Percentiles rank a stretch among this genome's conserved stretches.
These are phyloP conservation scores for Drosophila antonietae DNA, from an alignment of 2,888 invertebrate genomes.

Conservation along the genomic window DNA sequence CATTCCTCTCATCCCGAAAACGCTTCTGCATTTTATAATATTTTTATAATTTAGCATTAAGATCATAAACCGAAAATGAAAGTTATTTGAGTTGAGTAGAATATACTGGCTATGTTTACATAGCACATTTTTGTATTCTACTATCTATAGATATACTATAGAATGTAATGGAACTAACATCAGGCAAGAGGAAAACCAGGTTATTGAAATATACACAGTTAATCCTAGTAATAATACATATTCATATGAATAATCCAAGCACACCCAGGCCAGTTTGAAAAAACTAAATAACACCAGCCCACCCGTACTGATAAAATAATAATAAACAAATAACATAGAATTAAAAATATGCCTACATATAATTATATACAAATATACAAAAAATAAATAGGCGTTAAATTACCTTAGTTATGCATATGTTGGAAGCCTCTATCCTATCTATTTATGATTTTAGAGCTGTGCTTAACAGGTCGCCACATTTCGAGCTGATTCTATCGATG, in stretches of 20 bases:
- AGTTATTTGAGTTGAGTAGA: conserved; percentile 57
- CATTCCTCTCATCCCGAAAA: background rate
- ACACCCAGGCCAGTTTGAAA: conserved; percentile 47
- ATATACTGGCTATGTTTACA: conserved; percentile 69
- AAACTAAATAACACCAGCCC: conserved; percentile 59
- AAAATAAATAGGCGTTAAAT: background rate
- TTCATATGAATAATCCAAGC: conserved; percentile 30
- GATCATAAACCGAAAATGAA: conserved; percentile 36
- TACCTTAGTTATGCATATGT: background rate
- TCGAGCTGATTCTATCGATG: background rate
- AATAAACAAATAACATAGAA: conserved; percentile 44
- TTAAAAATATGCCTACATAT: background rate
- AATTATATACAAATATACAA: conserved; percentile 1
- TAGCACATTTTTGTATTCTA: conserved; percentile 67
- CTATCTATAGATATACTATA: conserved; percentile 28
- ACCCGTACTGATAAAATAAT: conserved; percentile 76
- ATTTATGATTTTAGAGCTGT: background rate
- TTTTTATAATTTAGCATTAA: conserved; percentile 68
- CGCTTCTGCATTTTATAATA: conserved; percentile 41
- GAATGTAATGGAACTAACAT: conserved; percentile 25
- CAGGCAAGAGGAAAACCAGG: conserved; percentile 69
- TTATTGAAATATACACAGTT: conserved; percentile 32
- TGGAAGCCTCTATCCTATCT: background rate
- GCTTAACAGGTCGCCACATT: background rate
- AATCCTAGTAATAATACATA: conserved; percentile 24